Conservation (phyloP, 2,888 invertebrate species). For the Gymnocheta viridis region DNA sequence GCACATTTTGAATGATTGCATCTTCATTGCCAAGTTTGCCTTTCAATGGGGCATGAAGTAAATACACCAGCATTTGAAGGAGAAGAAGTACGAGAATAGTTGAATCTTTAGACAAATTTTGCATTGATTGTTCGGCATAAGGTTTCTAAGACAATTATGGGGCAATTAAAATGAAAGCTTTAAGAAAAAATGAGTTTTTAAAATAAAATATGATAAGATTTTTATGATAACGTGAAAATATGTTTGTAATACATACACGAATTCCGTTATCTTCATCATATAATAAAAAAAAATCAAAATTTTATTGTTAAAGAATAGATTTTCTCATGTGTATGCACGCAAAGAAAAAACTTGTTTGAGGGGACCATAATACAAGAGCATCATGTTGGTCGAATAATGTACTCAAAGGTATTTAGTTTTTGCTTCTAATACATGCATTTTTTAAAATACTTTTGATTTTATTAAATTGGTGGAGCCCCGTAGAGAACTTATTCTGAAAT, state of each 20-base stretch:
- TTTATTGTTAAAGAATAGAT: not conserved
- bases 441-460: too few relatives aligned
- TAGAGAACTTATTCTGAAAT: too few relatives aligned
- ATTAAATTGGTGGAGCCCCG: too few relatives aligned
- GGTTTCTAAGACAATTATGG: slow-evolving; percentile 16
- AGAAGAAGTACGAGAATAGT: not conserved
- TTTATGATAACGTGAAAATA: slow-evolving; percentile 9
- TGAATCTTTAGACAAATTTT: not conserved
- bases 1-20: slow-evolving; percentile 76
- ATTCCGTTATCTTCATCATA: too few relatives aligned
- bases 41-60: slow-evolving; percentile 77
- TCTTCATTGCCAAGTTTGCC: slow-evolving; percentile 73
- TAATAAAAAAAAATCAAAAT: not conserved
- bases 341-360: too few relatives aligned
- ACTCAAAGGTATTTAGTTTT: too few relatives aligned
- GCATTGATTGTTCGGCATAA: slow-evolving; percentile 12
- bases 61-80: not conserved
- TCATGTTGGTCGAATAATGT: too few relatives aligned
- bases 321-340: too few relatives aligned
- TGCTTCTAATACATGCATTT: too few relatives aligned
- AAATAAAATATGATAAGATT: not conserved
- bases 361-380: too few relatives aligned
- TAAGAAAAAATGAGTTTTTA: not conserved
- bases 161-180: slow-evolving; percentile 12
- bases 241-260: not conserved